These are phyloP conservation scores for Littorina saxatilis DNA, from an alignment of 1,140 invertebrate species.

Conservation along the genomic window DNA sequence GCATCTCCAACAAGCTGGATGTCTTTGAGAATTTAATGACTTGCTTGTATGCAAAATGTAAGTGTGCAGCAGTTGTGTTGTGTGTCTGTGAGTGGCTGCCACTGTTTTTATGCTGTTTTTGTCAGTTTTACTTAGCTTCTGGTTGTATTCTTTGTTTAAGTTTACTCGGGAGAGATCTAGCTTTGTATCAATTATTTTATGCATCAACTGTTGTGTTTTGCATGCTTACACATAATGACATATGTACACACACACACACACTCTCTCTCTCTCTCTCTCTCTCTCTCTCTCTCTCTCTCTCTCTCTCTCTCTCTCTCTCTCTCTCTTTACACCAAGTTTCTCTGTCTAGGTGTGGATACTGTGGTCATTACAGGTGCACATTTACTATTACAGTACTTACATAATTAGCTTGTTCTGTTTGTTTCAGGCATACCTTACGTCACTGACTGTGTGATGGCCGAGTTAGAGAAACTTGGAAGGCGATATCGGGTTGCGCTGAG, in stretches of 20 bases:
- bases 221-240: not conserved
- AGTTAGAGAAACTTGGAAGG: conserved; percentile 97
- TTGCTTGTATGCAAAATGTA: conserved; percentile 98
- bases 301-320: too few species aligned
- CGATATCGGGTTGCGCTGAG: conserved; percentile 97
- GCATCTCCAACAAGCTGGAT: conserved; percentile 98
- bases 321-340: too few species aligned
- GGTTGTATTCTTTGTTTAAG: too few species aligned
- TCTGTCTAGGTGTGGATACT: too few species aligned
- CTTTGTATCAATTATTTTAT: conserved; percentile 8
- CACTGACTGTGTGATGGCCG: conserved; percentile 98
- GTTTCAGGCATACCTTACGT: conserved; percentile 92
- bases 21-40: conserved; percentile 99
- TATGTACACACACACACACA: not conserved
- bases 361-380: too few species aligned
- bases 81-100: not conserved
- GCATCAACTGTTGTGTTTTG: too few species aligned
- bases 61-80: conserved; percentile 12
- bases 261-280: too few species aligned
- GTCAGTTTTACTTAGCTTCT: not conserved
- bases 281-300: too few species aligned
- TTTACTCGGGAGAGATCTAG: too few species aligned
- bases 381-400: too few species aligned
- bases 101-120: not conserved
- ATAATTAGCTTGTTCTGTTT: not conserved